Conservation (phyloP, 1,140 invertebrate species). For the Zaprionus ghesquierei region DNA sequence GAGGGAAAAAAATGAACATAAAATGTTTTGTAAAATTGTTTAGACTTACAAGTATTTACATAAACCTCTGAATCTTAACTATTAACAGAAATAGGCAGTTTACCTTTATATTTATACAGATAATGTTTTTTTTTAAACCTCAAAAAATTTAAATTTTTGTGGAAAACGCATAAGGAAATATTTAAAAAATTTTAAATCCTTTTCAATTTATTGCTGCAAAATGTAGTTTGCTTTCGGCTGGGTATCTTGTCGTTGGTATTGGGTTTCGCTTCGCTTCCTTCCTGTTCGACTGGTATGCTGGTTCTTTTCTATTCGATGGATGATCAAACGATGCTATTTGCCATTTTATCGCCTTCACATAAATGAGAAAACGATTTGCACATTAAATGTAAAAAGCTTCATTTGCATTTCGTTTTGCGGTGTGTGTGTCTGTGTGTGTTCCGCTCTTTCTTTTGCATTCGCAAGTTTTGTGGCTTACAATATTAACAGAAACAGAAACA, state of each 20-base stretch:
- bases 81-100: no score
- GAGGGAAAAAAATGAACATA: not conserved
- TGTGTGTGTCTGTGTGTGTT: no score
- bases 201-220: no score
- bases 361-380: conserved; percentile 56
- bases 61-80: no score
- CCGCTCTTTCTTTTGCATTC: conserved; percentile 5
- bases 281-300: not conserved
- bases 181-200: no score
- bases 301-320: conserved; percentile 18
- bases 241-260: not conserved
- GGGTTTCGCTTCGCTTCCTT: not conserved
- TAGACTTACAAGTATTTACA: no score
- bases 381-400: conserved; percentile 40
- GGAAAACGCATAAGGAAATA: no score
- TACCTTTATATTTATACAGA: no score
- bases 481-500: not conserved
- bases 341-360: conserved; percentile 45
- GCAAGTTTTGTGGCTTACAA: not conserved
- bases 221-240: not conserved
- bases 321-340: conserved; percentile 21
- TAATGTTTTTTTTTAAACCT: no score
- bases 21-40: no score
- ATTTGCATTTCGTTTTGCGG: conserved; percentile 54
- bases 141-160: no score